Conservation (phyloP, 1,140 invertebrate species). For the Leucophenga varia region DNA sequence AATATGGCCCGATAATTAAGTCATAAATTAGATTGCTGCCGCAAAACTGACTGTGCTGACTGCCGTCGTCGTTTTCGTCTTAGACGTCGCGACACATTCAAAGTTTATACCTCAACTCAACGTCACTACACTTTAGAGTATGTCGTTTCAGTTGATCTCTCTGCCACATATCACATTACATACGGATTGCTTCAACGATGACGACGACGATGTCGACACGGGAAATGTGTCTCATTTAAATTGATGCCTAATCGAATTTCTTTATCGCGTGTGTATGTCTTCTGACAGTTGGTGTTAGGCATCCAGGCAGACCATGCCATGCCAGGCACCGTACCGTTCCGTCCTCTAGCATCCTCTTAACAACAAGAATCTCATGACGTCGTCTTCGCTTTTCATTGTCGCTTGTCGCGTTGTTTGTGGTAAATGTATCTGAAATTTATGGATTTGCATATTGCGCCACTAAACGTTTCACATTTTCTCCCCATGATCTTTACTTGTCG, state of each 20-base stretch:
- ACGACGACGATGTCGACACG: slow-evolving; percentile 23
- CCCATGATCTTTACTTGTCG: too few relatives aligned
- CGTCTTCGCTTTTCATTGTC: slow-evolving; percentile 1
- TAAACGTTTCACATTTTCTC: slow-evolving; percentile 43
- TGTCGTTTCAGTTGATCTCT: slow-evolving; percentile 14
- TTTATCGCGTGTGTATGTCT: slow-evolving; percentile 54
- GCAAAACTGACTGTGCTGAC: slow-evolving; percentile 11
- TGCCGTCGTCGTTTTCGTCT: slow-evolving; percentile 26
- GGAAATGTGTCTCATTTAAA: slow-evolving; percentile 50
- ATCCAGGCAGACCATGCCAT: not conserved
- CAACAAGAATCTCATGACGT: slow-evolving; percentile 1
- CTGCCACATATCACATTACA: slow-evolving; percentile 36
- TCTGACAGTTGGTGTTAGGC: slow-evolving; percentile 7
- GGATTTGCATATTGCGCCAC: slow-evolving; percentile 49
- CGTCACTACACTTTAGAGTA: slow-evolving; percentile 26
- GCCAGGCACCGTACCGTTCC: not conserved
- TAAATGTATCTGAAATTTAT: slow-evolving; percentile 28
- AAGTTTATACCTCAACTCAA: slow-evolving; percentile 9
- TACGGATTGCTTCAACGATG: too few relatives aligned
- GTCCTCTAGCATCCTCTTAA: too few relatives aligned
- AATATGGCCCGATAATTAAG: slow-evolving; percentile 57
- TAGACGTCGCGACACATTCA: slow-evolving; percentile 17
- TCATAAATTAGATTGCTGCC: slow-evolving; percentile 56
- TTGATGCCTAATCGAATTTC: slow-evolving; percentile 55
- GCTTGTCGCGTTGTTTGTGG: slow-evolving; percentile 15